Percentiles rank a stretch among this genome's conserved stretches.
Evolutionary conservation across 1,140 invertebrate genomes (phyloP).

Genomic region (Euura saliciscinereae): DNA sequence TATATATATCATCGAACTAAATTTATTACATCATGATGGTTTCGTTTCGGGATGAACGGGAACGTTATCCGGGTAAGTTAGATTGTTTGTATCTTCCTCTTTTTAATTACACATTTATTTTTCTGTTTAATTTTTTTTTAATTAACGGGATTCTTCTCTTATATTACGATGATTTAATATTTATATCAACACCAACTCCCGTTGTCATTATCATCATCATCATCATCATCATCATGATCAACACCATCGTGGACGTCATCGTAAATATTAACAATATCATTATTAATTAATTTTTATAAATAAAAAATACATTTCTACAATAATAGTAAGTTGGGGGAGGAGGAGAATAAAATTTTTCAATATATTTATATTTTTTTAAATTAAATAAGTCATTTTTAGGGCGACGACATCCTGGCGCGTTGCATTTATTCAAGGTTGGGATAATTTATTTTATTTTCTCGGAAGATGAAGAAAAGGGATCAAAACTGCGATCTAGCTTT

Average conservation of each 20-base stretch:
- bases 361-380: conserved; percentile 1
- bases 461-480: no score
- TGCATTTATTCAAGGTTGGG: background rate
- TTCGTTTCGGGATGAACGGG: background rate
- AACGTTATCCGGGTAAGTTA: background rate
- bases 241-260: background rate
- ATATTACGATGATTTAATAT: background rate
- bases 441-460: background rate
- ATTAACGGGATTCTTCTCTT: background rate
- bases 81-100: background rate
- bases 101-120: background rate
- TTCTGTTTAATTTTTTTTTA: background rate
- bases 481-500: no score
- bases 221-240: background rate
- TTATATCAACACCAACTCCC: background rate
- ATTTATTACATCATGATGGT: conserved; percentile 28
- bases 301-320: conserved; percentile 13
- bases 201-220: background rate
- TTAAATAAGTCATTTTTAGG: background rate
- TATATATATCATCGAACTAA: conserved; percentile 27
- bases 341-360: background rate
- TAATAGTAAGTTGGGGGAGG: conserved; percentile 3
- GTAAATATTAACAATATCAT: background rate
- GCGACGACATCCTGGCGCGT: background rate
- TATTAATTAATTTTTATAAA: conserved; percentile 9